Conservation (phyloP, 2,888 invertebrate genomes). For the Pachymerium ferrugineum region DNA sequence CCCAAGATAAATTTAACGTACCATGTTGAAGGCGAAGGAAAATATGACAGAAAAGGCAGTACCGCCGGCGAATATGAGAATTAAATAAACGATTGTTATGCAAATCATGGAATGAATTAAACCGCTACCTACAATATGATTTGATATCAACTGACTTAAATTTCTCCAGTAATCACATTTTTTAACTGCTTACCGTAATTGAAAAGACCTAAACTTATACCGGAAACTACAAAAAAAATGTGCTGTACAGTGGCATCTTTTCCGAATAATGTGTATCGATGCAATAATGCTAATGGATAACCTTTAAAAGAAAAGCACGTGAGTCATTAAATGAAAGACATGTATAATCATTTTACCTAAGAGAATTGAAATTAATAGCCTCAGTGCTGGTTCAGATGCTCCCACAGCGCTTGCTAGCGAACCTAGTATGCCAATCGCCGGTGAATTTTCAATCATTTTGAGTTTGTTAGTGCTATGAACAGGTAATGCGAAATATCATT, state of each 20-base stretch:
- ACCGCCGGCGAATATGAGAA: constrained; percentile 61
- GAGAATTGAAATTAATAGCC: constrained; percentile 59
- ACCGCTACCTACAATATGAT: constrained; percentile 53
- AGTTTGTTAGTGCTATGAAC: background rate
- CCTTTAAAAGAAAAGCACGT: constrained; percentile 53
- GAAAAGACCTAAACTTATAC: constrained; percentile 69
- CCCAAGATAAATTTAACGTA: background rate
- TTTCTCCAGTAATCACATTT: background rate
- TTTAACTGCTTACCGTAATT: constrained; percentile 67
- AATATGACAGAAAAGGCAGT: constrained; percentile 60
- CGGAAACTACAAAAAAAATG: constrained; percentile 64
- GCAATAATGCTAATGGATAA: constrained; percentile 64
- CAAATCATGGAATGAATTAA: constrained; percentile 70
- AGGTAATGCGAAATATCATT: background rate
- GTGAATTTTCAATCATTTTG: background rate
- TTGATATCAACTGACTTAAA: background rate
- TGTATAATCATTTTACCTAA: constrained; percentile 51
- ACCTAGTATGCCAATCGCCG: constrained; percentile 36
- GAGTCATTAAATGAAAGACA: background rate
- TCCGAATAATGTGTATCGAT: constrained; percentile 57
- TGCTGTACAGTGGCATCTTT: constrained; percentile 60
- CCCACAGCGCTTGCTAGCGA: constrained; percentile 53
- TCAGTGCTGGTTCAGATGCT: constrained; percentile 60
- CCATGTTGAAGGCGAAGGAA: constrained; percentile 76
- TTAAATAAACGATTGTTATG: constrained; percentile 63